Base-by-base conservation (phyloP, 2,113 vertebrate genomes). In the Macquaria ambigua region DNA sequence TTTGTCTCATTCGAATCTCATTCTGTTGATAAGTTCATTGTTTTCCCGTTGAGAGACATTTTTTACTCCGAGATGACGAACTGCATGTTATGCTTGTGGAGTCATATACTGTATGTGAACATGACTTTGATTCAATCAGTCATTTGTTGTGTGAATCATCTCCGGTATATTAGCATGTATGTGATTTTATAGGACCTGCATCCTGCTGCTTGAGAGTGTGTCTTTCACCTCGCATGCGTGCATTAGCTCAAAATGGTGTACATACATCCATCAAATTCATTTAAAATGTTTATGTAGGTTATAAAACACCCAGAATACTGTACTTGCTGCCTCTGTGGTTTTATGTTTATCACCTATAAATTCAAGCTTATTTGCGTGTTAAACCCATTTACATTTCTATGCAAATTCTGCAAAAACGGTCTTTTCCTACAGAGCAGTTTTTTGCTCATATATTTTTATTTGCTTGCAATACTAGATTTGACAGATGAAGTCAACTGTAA, bases 91-190 rank as follows among this genome's bases (percentile, higher is more conserved):
- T 79, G 31, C 77, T 58, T 61, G 20, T 76, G 62, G 77, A 63
- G 20, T 87, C 79, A 59, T 77, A 72, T 68, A 31, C 28, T 31
- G 28, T 31, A 31, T 74, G 56, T 67, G 61, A 79, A 82, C 59
- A 34, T 82, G 75, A 70, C 67, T 90, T 74, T 80, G 73, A 89
- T 92, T 81, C 85, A 87, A 82, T 70, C 58, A 67, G n/a, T 73
- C 50, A 82, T 89, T 86, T 87, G 56, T 81, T 39, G 25, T 75
- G 77, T 84, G 82, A 88, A 83, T 82, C 58, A 81, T 62, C 62
- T 52, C 50, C 1, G 37, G 63, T 64, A 37, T 79, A 91, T 91
- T 84, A 76, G 81, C 71, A 83, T 71, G 52, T 20, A 81, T 70
- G 25, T 67, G 28, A 59, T 81, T 84, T 63, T 48, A 73, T 41